Evolutionary conservation across 2,797 vertebrate species (phyloP), one percentile per base, ranked within the genome.

Genomic region (Catostomus latipinnis): DNA sequence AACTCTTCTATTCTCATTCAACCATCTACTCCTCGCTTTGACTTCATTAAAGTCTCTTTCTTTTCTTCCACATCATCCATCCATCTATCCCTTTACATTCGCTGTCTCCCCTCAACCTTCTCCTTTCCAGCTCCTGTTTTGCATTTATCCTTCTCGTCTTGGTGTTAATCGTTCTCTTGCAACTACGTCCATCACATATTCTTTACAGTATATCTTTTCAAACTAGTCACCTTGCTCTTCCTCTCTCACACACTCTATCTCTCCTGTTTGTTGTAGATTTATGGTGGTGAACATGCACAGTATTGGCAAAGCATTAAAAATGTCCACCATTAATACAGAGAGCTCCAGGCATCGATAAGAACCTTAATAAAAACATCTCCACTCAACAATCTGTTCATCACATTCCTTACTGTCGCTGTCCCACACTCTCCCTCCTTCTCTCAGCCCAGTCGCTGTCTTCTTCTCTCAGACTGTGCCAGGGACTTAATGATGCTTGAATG

Each of bases 221-320:
- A 22, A 16, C 76, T 65, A 8, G 57, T 71, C 65, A 57, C n/a
- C 45, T 69, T 45, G 48, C 10, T 60, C 71, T 82, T 46, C 66
- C 69, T 67, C 22, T 69, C 56, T 80, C 77, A 73, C 81, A 88
- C 88, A 91, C 89, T 89, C 86, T 88, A 87, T 87, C 46, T 68
- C 81, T 85, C 83, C 86, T 87, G 87, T 90, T 93, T 90, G 88
- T 84, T 70, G 85, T 84, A 92, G 92, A 94, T 94, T 94, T 94
- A 94, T 87, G 84, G 87, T 75, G 70, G 56, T 53, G 87, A 88
- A 92, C 92, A 93, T 93, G 90, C 89, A 87, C 87, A 86, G 87
- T 94, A 95, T 94, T 91, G 93, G 91, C 91, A 93, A 93, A 94
- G 91, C 93, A 94, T 94, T 94, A 94, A 94, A 94, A 91, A 91